These are phyloP conservation scores for Rhinopomastus cyanomelas DNA, from an alignment of 2,113 vertebrate genomes.

Conservation along the genomic window DNA sequence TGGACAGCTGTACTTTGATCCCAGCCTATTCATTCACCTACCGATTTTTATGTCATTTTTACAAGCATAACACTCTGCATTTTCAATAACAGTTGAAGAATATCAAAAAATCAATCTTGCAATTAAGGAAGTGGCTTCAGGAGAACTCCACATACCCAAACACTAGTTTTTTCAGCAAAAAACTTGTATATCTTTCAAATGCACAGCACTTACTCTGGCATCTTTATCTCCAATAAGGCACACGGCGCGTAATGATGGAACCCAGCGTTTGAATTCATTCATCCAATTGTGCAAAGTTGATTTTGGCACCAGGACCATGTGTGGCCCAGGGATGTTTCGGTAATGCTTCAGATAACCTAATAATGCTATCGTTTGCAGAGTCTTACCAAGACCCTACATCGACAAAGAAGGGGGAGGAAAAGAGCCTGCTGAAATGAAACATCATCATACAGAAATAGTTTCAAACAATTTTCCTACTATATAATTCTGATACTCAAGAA, in stretches of 20 bases:
- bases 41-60: background rate
- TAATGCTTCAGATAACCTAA: conserved; percentile 91
- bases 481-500: background rate
- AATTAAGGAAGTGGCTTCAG: background rate
- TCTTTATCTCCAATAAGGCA: conserved; percentile 90
- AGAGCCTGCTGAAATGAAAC: conserved; percentile 14
- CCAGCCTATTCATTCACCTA: background rate
- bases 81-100: background rate
- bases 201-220: conserved; percentile 78
- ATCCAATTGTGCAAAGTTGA: conserved; percentile 92
- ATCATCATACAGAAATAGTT: background rate
- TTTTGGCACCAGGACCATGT: conserved; percentile 92
- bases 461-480: background rate
- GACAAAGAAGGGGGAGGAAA: background rate
- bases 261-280: conserved; percentile 91
- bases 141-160: background rate
- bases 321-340: conserved; percentile 88
- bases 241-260: conserved; percentile 85
- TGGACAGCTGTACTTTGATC: background rate
- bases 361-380: conserved; percentile 87
- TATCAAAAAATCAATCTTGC: background rate
- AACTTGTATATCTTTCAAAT: background rate
- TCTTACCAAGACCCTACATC: conserved; percentile 87
- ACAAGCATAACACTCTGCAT: background rate
- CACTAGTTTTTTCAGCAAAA: background rate